Base-by-base conservation (phyloP, 2,888 invertebrate genomes). In the Eurytoma adleriae region DNA sequence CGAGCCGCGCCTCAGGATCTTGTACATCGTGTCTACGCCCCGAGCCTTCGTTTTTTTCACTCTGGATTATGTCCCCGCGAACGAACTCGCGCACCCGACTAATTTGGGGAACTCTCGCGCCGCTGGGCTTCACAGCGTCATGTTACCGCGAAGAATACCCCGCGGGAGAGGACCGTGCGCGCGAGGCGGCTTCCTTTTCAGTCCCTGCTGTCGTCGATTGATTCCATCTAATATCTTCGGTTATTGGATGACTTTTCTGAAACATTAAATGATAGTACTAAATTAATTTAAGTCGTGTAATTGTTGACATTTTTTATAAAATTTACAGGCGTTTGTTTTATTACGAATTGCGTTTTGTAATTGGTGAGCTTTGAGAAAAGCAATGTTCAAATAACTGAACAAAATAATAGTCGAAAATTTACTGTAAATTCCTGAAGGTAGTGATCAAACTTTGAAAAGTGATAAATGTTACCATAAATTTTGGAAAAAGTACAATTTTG, bases 1-100 rank as follows among this genome's bases (percentile, higher is more conserved):
- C 40, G 91, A 90, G 84, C 91, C 91, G 83, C 91, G 91, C 56
- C 91, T 87, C 72, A 91, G 85, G 81, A 91, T 87, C 83, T 91
- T 91, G 86, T 91, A 90, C 91, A 91, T 91, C 66, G 14, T 24
- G 62, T 13, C 78, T 73, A 76, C 78, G n/a, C 70, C 71, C 57
- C 30, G 50, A 50, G 10, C 52, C 54, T 57, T 16, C 57, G 40
- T 66, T 66, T 52, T 67, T 68, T 27, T 70, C 40, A 30, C 50
- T 48, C 13, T 50, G 12, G 18, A 30, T 30, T 30, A 30, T 4
- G 30, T 30, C 40, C 40, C 40, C 40, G 61, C 30, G 57, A 30
- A 30, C 14, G 30, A 62, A 62, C n/a, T 27, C 7, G 64, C 40
- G 16, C n/a, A n/a, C n/a, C 40, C n/a, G 52, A 16, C 12, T 52